phyloP scores from a whole-genome alignment of 2,888 invertebrate species.

The Odontothrips loti region DNA sequence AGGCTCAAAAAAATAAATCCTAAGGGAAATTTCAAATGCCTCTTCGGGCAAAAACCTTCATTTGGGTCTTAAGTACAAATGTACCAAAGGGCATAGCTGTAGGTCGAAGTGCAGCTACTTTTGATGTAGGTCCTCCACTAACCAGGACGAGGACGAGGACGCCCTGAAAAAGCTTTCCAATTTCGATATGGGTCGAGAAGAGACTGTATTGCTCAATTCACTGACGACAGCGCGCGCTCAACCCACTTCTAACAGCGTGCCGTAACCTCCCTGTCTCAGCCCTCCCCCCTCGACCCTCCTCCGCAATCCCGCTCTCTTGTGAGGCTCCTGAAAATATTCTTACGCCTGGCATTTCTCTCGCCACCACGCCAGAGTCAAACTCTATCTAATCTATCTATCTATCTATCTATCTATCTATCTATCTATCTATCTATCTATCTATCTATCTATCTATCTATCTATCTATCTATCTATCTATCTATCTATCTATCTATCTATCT shows the following conservation, averaged over 20 bases:
- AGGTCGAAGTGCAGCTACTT: too few species aligned
- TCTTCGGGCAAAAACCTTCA: too few species aligned
- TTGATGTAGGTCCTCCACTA: too few species aligned
- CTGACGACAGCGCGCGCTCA: not conserved
- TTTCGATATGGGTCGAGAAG: constrained; percentile 18
- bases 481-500: not conserved
- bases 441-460: too few species aligned
- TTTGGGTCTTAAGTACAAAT: too few species aligned
- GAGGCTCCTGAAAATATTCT: not conserved
- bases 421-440: not conserved
- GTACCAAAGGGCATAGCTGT: too few species aligned
- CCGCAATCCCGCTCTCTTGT: not conserved
- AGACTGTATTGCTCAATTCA: constrained; percentile 23
- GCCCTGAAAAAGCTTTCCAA: constrained; percentile 13
- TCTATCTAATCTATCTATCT: not conserved
- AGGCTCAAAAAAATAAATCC: too few species aligned
- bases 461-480: not conserved
- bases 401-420: not conserved
- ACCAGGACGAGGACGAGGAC: not conserved
- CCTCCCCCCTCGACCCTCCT: too few species aligned
- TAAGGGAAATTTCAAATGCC: too few species aligned
- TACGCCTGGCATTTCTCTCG: too few species aligned
- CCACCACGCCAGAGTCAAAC: not conserved
- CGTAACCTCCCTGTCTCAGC: not conserved
- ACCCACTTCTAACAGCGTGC: not conserved